phyloP scores from a whole-genome alignment of 2,888 invertebrate genomes.

The Phengaris alcon region DNA sequence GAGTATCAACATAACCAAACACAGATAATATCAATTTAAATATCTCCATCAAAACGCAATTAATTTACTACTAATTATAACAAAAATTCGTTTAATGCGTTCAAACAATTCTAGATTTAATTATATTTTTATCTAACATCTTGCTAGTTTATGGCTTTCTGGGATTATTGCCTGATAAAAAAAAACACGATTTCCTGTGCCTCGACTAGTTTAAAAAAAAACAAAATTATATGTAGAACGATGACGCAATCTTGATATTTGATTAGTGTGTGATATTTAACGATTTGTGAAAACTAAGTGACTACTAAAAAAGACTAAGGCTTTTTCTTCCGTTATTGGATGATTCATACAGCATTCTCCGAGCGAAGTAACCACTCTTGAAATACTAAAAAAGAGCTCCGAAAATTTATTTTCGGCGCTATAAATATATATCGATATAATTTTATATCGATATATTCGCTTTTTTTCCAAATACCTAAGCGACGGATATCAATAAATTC shows the following conservation, averaged over 20 bases:
- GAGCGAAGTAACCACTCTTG: too few relatives aligned
- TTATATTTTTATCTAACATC: constrained; percentile 21
- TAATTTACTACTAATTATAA: constrained; percentile 20
- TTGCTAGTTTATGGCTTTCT: constrained; percentile 14
- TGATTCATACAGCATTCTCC: too few relatives aligned
- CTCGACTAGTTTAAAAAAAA: constrained; percentile 8
- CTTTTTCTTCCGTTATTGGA: too few relatives aligned
- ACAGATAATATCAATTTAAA: constrained; percentile 14
- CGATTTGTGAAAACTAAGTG: not conserved
- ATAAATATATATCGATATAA: too few relatives aligned
- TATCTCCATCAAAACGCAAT: constrained; percentile 19
- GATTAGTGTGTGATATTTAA: not conserved
- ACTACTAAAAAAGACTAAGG: too few relatives aligned
- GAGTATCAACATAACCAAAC: not conserved
- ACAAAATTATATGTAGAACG: not conserved
- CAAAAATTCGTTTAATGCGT: constrained; percentile 20
- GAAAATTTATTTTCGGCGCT: not conserved
- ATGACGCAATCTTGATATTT: constrained; percentile 1
- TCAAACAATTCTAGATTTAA: constrained; percentile 23
- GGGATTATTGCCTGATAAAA: constrained; percentile 2
- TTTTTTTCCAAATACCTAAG: not conserved
- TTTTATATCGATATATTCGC: not conserved
- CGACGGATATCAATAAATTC: constrained; percentile 13
- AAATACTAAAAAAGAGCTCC: not conserved
- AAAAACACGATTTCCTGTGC: constrained; percentile 17